phyloP scores from a whole-genome alignment of 2,797 vertebrate species.

The Balearica regulorum region DNA sequence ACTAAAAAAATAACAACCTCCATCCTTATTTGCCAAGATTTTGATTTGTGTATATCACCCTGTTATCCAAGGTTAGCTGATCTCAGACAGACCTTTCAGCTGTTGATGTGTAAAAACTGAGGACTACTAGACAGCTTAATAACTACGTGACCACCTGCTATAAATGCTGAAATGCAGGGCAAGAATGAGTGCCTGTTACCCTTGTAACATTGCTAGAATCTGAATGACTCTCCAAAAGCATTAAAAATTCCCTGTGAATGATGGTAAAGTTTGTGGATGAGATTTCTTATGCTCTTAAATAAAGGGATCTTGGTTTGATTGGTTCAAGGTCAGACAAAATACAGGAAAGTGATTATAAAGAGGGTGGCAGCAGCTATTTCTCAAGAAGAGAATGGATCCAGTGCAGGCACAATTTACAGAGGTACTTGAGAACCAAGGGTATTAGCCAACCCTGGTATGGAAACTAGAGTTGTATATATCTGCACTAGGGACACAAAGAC shows the following conservation, averaged over 20 bases:
- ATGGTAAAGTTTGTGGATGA: not conserved
- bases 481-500: not conserved
- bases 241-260: not conserved
- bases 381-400: not conserved
- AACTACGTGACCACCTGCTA: not conserved
- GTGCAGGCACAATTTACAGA: not conserved
- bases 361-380: not conserved
- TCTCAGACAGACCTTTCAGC: not conserved
- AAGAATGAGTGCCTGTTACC: not conserved
- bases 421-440: not conserved
- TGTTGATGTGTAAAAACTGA: not conserved
- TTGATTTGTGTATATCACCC: not conserved
- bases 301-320: not conserved
- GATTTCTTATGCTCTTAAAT: not conserved
- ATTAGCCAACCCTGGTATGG: not conserved
- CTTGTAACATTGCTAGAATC: not conserved
- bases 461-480: accelerated
- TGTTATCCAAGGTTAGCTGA: not conserved
- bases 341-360: not conserved
- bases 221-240: not conserved
- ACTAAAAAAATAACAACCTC: not conserved
- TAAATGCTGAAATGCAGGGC: not conserved
- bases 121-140: not conserved
- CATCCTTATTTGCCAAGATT: not conserved
- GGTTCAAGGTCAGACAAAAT: not conserved